phyloP scores from a whole-genome alignment of 2,797 vertebrate genomes.

The Mormyrus proboscirostris region DNA sequence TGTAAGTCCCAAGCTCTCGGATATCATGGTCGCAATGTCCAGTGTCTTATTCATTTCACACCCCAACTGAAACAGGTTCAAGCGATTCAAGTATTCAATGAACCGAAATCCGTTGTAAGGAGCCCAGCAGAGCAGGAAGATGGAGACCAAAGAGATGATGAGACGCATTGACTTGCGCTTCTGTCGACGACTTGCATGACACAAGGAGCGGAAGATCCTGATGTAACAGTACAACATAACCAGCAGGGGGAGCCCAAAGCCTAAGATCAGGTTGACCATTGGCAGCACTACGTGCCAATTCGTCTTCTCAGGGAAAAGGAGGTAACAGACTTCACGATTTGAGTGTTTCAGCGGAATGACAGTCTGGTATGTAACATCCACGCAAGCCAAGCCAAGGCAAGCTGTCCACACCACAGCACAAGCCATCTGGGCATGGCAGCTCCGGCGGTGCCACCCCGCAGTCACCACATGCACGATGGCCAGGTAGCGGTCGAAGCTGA shows the following conservation, averaged over 20 bases:
- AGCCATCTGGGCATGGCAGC: constrained; percentile 57
- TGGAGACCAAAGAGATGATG: constrained; percentile 60
- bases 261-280: constrained; percentile 55
- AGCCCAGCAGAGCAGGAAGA: constrained; percentile 70
- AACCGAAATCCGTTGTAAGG: constrained; percentile 67
- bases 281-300: constrained; percentile 58
- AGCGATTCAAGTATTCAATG: constrained; percentile 51
- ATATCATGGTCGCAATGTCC: constrained; percentile 61
- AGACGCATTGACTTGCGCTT: constrained; percentile 63
- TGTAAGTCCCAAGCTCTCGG: constrained; percentile 62
- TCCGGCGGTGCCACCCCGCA: constrained; percentile 57
- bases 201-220: constrained; percentile 64
- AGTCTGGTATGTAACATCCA: constrained; percentile 60
- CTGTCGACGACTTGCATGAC: constrained; percentile 53
- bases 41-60: constrained; percentile 51
- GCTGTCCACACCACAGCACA: constrained; percentile 60
- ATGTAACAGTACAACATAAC: constrained; percentile 74
- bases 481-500: constrained; percentile 75
- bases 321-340: constrained; percentile 37
- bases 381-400: constrained; percentile 54
- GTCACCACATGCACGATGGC: constrained; percentile 67
- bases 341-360: constrained; percentile 8
- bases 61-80: constrained; percentile 37
- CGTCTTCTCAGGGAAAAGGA: constrained; percentile 38
- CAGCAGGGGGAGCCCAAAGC: constrained; percentile 65